Evolutionary conservation across 2,797 vertebrate genomes (phyloP), one percentile per base, ranked within the genome.

Genomic region (Gymnoscopelus braueri): DNA sequence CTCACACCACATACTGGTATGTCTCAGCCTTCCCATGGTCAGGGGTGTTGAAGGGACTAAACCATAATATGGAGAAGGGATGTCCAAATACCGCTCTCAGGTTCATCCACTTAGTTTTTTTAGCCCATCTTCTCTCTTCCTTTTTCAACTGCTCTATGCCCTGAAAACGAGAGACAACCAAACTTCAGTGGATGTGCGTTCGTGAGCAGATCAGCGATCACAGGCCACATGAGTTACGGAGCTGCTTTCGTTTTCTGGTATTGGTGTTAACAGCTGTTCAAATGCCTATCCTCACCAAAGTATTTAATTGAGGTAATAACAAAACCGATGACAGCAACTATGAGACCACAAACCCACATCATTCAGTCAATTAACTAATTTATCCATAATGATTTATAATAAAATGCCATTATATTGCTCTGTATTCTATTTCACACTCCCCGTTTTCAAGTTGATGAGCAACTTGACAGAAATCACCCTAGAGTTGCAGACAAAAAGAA

Each of bases 91-190:
- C 97, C 81, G 96, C 97, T 95, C 97, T 98, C 96, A 98, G 94
- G 95, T 99, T 99, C 98, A 99, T 99, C 98, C 98, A 99, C 92
- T 98, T 99, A 94, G 97, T 98, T 97, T 99, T 98, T 98, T 99
- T 99, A 94, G 96, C 95, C 98, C 98, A 99, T 98, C 97, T 98
- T 98, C 97, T 96, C 98, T 99, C 97, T 97, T 99, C 98, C 96
- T 99, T 99, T 98, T 99, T 99, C 97, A 99, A 97, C 88, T 99
- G 98, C 93, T 99, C 98, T 98, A 99, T 99, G 89, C 98, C 98
- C 98, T 99, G 97, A 90, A 98, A 98, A 98, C 80, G 94, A 94
- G 88, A 94, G 84, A 94, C 89, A 94, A 91, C 92, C 92, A 89
- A 81, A 92, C 92, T 94, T 94, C 91, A 94, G 90, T 89, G 89